Evolutionary conservation across 30 jellyfish, hydroid and myxozoan genomes (phyloP).

Genomic region (Turritopsis rubra): DNA sequence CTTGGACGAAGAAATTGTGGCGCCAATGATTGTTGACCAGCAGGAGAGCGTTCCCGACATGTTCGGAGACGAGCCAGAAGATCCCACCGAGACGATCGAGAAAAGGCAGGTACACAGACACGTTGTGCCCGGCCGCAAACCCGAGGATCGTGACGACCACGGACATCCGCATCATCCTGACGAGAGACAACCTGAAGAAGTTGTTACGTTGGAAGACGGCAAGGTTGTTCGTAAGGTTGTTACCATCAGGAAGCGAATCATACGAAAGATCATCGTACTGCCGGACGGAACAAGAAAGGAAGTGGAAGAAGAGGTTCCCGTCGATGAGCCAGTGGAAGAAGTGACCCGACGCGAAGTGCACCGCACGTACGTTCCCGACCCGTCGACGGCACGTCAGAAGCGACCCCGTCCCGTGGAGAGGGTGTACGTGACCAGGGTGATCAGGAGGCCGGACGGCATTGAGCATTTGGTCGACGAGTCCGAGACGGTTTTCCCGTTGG

Average conservation of each 20-base stretch:
- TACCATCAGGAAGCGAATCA: slow-evolving; percentile 55
- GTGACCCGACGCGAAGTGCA: too few species aligned
- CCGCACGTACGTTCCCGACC: too few species aligned
- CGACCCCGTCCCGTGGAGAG: slow-evolving; percentile 69
- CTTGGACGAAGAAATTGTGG: slow-evolving; percentile 16
- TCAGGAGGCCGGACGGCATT: slow-evolving; percentile 68
- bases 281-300: slow-evolving; percentile 58
- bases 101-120: slow-evolving; percentile 8
- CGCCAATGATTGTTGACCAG: slow-evolving; percentile 1
- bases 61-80: slow-evolving; percentile 13
- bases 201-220: slow-evolving; percentile 20
- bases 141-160: too few species aligned
- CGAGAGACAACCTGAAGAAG: slow-evolving; percentile 32
- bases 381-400: too few species aligned
- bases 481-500: slow-evolving; percentile 60
- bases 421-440: slow-evolving; percentile 54
- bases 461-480: slow-evolving; percentile 60
- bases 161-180: slow-evolving; percentile 15
- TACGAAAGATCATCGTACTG: slow-evolving; percentile 35
- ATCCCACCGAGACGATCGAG: not conserved
- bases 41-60: slow-evolving; percentile 5
- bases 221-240: slow-evolving; percentile 21
- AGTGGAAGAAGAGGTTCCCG: slow-evolving; percentile 59
- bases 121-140: not conserved
- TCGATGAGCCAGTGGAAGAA: too few species aligned